Conservation (phyloP, 2,113 vertebrate genomes). For the Sterrhoptilus dennistouni region DNA sequence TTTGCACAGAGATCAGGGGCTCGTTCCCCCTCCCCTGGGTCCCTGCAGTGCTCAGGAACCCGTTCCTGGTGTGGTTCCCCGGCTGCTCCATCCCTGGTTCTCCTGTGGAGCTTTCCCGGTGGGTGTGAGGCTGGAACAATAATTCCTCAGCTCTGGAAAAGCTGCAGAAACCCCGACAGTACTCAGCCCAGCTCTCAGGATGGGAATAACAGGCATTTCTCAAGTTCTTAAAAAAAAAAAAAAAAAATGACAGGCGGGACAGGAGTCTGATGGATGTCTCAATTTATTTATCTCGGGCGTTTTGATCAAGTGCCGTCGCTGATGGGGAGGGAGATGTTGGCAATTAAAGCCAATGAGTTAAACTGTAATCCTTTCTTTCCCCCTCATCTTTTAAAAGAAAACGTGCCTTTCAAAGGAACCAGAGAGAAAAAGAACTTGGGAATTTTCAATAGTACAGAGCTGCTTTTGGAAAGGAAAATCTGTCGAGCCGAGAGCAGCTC, state of each 20-base stretch:
- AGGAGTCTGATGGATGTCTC: not conserved
- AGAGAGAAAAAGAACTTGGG: not conserved
- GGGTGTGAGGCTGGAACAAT: not conserved
- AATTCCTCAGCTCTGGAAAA: not conserved
- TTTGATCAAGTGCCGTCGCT: not conserved
- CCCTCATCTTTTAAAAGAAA: not conserved
- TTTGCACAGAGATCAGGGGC: fast-evolving
- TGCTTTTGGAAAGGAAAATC: not conserved
- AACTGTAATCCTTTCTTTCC: not conserved
- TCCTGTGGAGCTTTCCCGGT: not conserved
- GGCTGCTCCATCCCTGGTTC: not conserved
- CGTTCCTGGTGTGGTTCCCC: fast-evolving
- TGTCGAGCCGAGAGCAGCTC: not conserved
- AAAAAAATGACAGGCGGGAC: not conserved
- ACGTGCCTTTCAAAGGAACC: not conserved
- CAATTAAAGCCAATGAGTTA: constrained; percentile 30
- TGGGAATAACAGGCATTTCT: not conserved
- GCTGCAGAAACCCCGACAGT: fast-evolving
- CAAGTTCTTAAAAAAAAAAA: not conserved
- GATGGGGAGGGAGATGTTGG: not conserved
- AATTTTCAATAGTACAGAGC: not conserved
- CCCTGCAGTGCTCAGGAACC: not conserved
- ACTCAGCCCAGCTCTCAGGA: not conserved
- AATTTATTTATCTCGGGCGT: constrained; percentile 19
- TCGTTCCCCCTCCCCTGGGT: no score